A percentile compares a stretch with the other conserved stretches of the same genome.
phyloP scores from a whole-genome alignment of 1,140 invertebrate genomes.

The Thalassaphorura encarpata region DNA sequence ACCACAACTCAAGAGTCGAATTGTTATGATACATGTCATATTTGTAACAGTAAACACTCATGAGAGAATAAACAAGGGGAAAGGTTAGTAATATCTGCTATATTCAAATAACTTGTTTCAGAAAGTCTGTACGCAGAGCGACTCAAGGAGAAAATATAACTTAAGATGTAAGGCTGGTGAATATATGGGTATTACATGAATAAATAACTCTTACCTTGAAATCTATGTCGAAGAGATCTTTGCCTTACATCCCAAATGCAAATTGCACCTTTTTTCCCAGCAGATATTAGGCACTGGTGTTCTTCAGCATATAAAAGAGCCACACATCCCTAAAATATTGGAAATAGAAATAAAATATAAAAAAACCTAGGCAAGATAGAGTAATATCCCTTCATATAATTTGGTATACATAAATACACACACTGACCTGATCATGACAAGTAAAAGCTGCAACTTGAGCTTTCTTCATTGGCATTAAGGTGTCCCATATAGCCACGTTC shows the following conservation, averaged over 20 bases:
- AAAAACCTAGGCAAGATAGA: too few relatives aligned
- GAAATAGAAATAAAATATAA: neutral
- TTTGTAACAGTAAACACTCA: too few relatives aligned
- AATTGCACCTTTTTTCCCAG: slow-evolving; percentile 91
- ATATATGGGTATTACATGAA: too few relatives aligned
- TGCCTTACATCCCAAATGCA: slow-evolving; percentile 90
- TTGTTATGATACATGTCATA: too few relatives aligned
- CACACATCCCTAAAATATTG: slow-evolving; percentile 57
- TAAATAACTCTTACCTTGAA: slow-evolving; percentile 64
- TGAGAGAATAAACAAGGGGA: too few relatives aligned
- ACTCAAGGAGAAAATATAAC: too few relatives aligned
- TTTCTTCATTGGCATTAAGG: slow-evolving; percentile 87
- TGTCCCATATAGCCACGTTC: slow-evolving; percentile 99
- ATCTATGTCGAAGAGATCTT: slow-evolving; percentile 72
- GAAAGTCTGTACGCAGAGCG: neutral
- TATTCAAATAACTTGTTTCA: too few relatives aligned
- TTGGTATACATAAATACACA: neutral
- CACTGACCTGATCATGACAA: slow-evolving; percentile 62
- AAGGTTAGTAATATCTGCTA: too few relatives aligned
- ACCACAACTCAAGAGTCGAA: too few relatives aligned
- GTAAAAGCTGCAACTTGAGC: slow-evolving; percentile 83
- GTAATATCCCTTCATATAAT: too few relatives aligned
- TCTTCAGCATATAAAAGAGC: slow-evolving; percentile 84
- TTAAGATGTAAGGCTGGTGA: too few relatives aligned
- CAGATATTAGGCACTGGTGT: slow-evolving; percentile 78